Conservation (phyloP, 2,797 vertebrate genomes). For the Enteromius afrohamiltoni region DNA sequence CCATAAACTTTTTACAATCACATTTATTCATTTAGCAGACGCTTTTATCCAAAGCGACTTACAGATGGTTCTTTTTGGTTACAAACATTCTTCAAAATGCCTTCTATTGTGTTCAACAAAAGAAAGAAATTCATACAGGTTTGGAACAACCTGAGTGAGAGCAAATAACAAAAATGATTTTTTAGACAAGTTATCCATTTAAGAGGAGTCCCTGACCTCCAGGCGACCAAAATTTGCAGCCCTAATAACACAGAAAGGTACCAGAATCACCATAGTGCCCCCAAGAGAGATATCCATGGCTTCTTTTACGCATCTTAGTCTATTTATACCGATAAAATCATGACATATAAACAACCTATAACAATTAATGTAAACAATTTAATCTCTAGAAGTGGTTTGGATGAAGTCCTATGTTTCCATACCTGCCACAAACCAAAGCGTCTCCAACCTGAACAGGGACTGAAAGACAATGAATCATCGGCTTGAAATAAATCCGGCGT, state of each 20-base stretch:
- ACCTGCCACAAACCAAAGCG: background rate
- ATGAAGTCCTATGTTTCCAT: background rate
- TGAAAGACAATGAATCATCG: constrained; percentile 22
- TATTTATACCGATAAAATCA: background rate
- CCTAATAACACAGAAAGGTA: background rate
- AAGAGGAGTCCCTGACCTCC: background rate
- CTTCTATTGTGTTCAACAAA: background rate
- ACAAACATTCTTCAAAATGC: background rate
- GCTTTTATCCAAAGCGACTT: no score
- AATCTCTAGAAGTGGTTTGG: background rate
- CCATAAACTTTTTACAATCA: background rate
- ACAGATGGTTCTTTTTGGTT: background rate
- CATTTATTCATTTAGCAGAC: no score
- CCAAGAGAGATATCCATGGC: background rate
- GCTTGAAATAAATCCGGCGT: constrained; percentile 25
- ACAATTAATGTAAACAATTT: background rate
- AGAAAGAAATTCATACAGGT: background rate
- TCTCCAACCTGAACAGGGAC: background rate
- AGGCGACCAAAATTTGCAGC: no score
- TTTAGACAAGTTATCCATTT: background rate
- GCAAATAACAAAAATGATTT: background rate
- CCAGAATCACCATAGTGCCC: background rate
- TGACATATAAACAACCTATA: background rate
- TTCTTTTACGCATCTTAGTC: background rate
- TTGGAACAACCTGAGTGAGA: background rate